Percentiles rank a stretch among this genome's conserved stretches.
Conservation (phyloP, 2,797 vertebrate genomes). For the Aldrovandia affinis region DNA sequence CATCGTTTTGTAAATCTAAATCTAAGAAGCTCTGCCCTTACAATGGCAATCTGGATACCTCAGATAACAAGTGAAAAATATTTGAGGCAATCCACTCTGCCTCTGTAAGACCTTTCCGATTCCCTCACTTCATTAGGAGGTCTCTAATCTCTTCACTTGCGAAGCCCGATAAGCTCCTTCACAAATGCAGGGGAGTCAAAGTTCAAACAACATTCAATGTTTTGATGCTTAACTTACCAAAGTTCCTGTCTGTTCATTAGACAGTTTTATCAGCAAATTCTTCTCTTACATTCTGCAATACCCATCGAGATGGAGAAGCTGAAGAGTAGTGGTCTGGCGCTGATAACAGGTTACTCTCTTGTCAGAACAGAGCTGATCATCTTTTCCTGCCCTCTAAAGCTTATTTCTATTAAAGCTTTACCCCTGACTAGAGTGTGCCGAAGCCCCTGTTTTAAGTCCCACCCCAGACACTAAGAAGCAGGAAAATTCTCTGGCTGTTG, state of each 20-base stretch:
- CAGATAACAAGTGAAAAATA: slow-evolving; percentile 82
- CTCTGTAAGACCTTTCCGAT: slow-evolving; percentile 82
- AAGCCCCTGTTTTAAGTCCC: slow-evolving; percentile 37
- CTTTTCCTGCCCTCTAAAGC: slow-evolving; percentile 48
- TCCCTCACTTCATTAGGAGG: slow-evolving; percentile 85
- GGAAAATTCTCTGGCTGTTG: slow-evolving; percentile 26
- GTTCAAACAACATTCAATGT: slow-evolving; percentile 85
- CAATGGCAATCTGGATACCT: slow-evolving; percentile 76
- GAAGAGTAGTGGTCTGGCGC: slow-evolving; percentile 64
- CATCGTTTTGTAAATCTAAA: slow-evolving; percentile 60
- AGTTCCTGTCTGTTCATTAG: slow-evolving; percentile 92
- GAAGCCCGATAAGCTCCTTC: slow-evolving; percentile 77
- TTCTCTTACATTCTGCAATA: slow-evolving; percentile 84
- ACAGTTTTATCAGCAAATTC: slow-evolving; percentile 87
- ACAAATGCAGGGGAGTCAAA: slow-evolving; percentile 81
- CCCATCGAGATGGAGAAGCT: slow-evolving; percentile 76
- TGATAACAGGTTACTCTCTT: slow-evolving; percentile 71
- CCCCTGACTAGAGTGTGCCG: slow-evolving; percentile 53
- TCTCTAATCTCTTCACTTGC: slow-evolving; percentile 82
- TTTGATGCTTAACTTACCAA: slow-evolving; percentile 85
- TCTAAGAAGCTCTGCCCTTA: slow-evolving; percentile 51
- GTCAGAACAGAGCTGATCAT: slow-evolving; percentile 50
- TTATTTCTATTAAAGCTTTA: slow-evolving; percentile 66
- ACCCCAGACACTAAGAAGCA: slow-evolving; percentile 21
- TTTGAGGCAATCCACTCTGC: slow-evolving; percentile 80